Conservation (phyloP, 1,140 invertebrate species). For the Cyclina sinensis region DNA sequence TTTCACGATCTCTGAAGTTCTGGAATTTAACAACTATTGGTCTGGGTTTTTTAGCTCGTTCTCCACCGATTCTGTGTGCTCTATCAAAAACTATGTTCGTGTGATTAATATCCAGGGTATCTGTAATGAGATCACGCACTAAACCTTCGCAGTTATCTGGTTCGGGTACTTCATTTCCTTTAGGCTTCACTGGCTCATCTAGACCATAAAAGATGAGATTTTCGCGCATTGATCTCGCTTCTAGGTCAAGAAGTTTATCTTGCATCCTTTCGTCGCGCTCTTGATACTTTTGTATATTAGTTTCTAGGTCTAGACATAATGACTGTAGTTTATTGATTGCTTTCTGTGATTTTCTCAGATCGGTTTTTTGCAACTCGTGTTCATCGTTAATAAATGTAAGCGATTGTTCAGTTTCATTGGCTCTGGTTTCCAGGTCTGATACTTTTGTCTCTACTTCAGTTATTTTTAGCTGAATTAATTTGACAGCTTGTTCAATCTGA, state of each 20-base stretch:
- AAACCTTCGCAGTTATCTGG: background rate
- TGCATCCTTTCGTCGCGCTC: background rate
- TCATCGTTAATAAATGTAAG: background rate
- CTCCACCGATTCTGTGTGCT: background rate
- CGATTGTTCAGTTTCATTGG: background rate
- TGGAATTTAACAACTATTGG: slow-evolving; percentile 11
- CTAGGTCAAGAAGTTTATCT: slow-evolving; percentile 7
- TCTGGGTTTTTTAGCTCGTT: background rate
- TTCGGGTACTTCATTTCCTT: background rate
- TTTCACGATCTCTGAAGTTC: background rate
- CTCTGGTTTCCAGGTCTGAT: background rate
- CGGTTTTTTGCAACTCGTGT: background rate
- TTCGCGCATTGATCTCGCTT: background rate
- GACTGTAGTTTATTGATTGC: background rate
- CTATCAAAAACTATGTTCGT: background rate
- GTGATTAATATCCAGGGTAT: background rate
- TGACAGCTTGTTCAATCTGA: no score
- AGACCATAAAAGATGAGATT: slow-evolving; percentile 10
- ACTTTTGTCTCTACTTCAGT: background rate
- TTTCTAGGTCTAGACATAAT: background rate
- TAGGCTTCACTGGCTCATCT: background rate
- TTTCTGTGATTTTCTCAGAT: background rate
- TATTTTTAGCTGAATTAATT: background rate
- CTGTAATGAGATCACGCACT: background rate
- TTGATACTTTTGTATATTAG: background rate